A percentile compares a stretch with the other conserved stretches of the same genome.
Evolutionary conservation across 2,113 vertebrate species (phyloP).

Genomic region (Lanius ludovicianus): DNA sequence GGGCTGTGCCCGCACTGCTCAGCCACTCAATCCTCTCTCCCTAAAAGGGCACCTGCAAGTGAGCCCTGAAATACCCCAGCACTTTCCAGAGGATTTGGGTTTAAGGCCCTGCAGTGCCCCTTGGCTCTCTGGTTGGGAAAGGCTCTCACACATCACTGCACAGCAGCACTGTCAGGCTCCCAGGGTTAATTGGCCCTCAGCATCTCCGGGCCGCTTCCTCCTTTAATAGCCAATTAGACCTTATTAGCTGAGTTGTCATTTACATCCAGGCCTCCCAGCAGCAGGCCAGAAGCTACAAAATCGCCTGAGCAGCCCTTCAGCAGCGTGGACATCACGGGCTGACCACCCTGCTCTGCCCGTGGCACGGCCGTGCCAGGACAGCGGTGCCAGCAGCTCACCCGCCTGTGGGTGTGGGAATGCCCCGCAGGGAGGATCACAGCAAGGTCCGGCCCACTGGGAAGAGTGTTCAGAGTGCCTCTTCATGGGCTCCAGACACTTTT

Average conservation of each 20-base stretch:
- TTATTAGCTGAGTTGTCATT: constrained; percentile 69
- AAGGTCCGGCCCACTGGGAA: not conserved
- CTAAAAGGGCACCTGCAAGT: accelerated
- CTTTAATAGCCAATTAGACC: constrained; percentile 73
- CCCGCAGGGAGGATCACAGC: not conserved
- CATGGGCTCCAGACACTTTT: not conserved
- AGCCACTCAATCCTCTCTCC: not conserved
- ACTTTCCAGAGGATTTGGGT: not conserved
- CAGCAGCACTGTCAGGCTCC: not conserved
- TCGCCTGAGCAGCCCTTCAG: not conserved
- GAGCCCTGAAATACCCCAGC: accelerated
- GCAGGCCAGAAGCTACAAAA: not conserved
- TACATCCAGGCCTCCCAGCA: constrained; percentile 49
- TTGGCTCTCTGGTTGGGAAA: not conserved
- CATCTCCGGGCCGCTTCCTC: constrained; percentile 51
- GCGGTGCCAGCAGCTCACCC: not conserved
- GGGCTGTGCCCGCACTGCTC: accelerated
- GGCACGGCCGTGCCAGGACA: not conserved
- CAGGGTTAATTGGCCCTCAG: constrained; percentile 69
- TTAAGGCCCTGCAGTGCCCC: not conserved
- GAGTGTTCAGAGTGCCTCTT: not conserved
- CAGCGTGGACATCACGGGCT: accelerated
- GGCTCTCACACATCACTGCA: constrained; percentile 24
- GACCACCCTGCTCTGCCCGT: not conserved
- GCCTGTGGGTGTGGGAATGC: accelerated